Evolutionary conservation across 2,888 invertebrate species (phyloP).

Genomic region (Pedicia rivosa): DNA sequence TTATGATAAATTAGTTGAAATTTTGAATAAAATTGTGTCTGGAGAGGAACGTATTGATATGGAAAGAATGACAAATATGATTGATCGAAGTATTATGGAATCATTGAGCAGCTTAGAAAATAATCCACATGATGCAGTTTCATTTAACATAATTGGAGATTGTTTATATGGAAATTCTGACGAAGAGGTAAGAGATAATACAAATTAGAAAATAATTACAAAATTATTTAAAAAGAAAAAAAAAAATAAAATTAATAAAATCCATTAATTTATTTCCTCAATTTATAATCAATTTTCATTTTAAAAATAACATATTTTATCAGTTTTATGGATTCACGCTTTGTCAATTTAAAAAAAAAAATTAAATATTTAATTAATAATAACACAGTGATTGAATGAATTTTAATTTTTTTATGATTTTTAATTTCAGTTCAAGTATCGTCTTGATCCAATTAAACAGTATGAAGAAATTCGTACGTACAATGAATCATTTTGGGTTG

Average conservation of each 20-base stretch:
- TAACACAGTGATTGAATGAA: too few relatives aligned
- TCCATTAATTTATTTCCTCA: too few relatives aligned
- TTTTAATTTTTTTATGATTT: too few relatives aligned
- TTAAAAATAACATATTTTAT: too few relatives aligned
- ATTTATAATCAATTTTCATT: too few relatives aligned
- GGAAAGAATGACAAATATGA: conserved; percentile 53
- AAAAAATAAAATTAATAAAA: too few relatives aligned
- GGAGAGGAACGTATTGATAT: conserved; percentile 48
- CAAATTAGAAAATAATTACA: too few relatives aligned
- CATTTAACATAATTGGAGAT: conserved; percentile 65
- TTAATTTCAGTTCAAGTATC: conserved; percentile 40
- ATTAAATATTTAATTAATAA: too few relatives aligned
- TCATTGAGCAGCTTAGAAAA: conserved; percentile 55
- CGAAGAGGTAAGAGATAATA: conserved; percentile 52
- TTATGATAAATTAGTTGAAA: conserved; percentile 35
- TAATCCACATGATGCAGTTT: conserved; percentile 58
- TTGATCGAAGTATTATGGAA: conserved; percentile 54
- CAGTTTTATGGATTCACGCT: too few relatives aligned
- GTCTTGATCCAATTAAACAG: conserved; percentile 50
- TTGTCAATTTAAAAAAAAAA: too few relatives aligned
- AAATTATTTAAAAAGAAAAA: too few relatives aligned
- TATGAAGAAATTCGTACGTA: conserved; percentile 37
- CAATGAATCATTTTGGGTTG: conserved; percentile 47
- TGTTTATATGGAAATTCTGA: conserved; percentile 62
- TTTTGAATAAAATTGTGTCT: conserved; percentile 31